Evolutionary conservation across 2,797 vertebrate species (phyloP).

Genomic region (Odontamblyopus rebecca): DNA sequence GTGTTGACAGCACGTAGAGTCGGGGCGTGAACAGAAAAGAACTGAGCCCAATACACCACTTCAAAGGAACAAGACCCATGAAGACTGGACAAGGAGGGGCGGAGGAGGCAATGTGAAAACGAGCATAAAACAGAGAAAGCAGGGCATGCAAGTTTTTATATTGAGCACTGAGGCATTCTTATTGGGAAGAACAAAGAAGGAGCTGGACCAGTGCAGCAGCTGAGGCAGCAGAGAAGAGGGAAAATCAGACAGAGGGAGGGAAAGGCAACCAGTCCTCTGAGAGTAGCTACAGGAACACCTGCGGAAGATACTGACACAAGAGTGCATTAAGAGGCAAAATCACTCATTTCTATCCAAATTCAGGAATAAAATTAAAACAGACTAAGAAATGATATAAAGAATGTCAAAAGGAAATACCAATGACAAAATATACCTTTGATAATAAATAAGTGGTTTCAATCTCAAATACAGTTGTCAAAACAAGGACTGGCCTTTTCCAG

Average conservation of each 20-base stretch:
- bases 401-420: conserved; percentile 15
- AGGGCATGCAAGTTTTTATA: conserved; percentile 5
- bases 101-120: conserved; percentile 5
- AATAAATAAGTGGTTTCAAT: conserved; percentile 56
- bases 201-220: conserved; percentile 15
- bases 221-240: conserved; percentile 49
- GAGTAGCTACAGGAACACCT: neutral
- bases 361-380: neutral
- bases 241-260: conserved; percentile 43
- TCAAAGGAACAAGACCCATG: conserved; percentile 63
- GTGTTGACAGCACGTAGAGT: conserved; percentile 74
- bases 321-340: neutral
- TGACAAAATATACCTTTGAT: conserved; percentile 44
- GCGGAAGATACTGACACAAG: neutral
- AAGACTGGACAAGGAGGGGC: conserved; percentile 30
- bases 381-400: conserved; percentile 17
- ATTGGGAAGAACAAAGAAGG: conserved; percentile 4
- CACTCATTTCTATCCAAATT: neutral
- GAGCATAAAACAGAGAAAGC: conserved; percentile 18
- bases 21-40: conserved; percentile 72
- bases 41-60: conserved; percentile 59
- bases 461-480: conserved; percentile 44
- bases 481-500: conserved; percentile 54
- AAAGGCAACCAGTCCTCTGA: conserved; percentile 21
- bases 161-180: neutral